Evolutionary conservation across 2,888 invertebrate genomes (phyloP), one percentile per base, ranked within the genome.

Genomic region (Sinelater perroti): DNA sequence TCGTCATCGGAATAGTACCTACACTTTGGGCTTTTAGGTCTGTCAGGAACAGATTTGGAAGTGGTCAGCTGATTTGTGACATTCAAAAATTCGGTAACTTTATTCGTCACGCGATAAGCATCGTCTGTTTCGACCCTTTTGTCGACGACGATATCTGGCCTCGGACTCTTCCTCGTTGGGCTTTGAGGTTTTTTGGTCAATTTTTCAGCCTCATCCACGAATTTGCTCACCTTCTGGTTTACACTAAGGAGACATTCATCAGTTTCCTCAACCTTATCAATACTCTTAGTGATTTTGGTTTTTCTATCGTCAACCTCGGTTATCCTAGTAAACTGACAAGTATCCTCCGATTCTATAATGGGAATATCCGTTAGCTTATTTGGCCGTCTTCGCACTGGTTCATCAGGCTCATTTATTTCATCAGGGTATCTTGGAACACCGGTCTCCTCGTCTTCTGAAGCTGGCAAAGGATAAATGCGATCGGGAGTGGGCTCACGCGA

Each of bases 401-500:
- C 90, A 63, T 90, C 90, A 0, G 91, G 90, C 73, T 91, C 90
- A 67, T 82, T 85, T 0, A 90, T 86, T 69, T 85, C 83, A 73
- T 91, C 90, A 0, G 91, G 90, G 71, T 87, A 89, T 51, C 90
- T 82, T 2, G 88, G 87, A 49, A 82, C 83, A 40, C 85, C 81
- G 57, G 84, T 83, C 40, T 84, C 84, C 42, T 80, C 79, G 28
- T 80, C 78, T 4, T 83, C 81, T 28, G 83, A 82, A 2, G 87
- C 81, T 0, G 88, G 88, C 6, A 85, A 83, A 0, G 88, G 88
- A 67, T 87, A 86, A 51, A 88, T 83, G 58, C 86, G 83, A 70
- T 89, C 88, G 0, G 90, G 90, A 2, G 89, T 88, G 44, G 87
- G 87, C 74, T 90, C 90, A 11, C 90, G 78, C 0, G 90, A 89